phyloP scores from a whole-genome alignment of 2,888 invertebrate species.

The Mystacides longicornis region DNA sequence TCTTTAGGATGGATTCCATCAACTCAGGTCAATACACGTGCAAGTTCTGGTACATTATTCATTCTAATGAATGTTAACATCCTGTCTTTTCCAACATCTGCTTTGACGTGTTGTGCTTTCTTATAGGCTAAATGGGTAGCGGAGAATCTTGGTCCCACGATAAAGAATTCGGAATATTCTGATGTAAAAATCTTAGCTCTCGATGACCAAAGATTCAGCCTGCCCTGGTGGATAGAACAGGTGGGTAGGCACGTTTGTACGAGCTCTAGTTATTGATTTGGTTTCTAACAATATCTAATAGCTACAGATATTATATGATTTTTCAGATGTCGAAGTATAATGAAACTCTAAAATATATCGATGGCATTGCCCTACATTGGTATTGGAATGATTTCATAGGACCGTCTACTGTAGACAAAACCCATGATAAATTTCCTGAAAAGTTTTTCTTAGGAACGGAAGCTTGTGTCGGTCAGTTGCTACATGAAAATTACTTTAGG shows the following conservation, averaged over 20 bases:
- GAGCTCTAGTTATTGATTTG: too few species aligned
- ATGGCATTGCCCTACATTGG: conserved; percentile 79
- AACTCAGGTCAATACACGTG: conserved; percentile 37
- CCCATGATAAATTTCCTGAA: conserved; percentile 54
- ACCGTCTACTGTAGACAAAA: conserved; percentile 48
- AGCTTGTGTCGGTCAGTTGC: conserved; percentile 66
- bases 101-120: conserved; percentile 1
- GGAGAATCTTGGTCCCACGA: conserved; percentile 65
- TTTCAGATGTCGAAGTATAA: conserved; percentile 47
- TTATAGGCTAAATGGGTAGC: conserved; percentile 60
- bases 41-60: background rate
- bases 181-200: conserved; percentile 61
- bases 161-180: conserved; percentile 51
- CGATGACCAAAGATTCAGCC: conserved; percentile 65
- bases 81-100: background rate
- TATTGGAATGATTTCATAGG: conserved; percentile 61
- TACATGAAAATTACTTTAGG: too few species aligned
- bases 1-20: conserved; percentile 67
- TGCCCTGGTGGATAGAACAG: conserved; percentile 57
- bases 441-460: conserved; percentile 76
- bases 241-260: too few species aligned
- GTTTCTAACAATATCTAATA: too few species aligned
- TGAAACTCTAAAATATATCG: conserved; percentile 53
- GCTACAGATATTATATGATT: too few species aligned
- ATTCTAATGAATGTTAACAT: background rate